Conservation (phyloP, 2,888 invertebrate genomes). For the Cenopis cana region DNA sequence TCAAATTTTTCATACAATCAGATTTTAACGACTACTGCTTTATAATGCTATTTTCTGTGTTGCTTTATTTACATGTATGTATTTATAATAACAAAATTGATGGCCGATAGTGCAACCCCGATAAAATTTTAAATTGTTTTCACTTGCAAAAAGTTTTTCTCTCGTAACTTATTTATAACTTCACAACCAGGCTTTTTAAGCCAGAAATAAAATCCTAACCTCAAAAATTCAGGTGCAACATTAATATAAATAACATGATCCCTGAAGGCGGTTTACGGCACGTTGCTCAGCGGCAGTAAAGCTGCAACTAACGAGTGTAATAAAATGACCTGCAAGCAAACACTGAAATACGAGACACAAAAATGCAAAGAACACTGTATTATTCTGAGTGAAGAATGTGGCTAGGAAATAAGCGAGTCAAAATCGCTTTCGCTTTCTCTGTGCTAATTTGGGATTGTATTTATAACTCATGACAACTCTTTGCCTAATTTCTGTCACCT, state of each 20-base stretch:
- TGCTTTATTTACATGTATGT: too few species aligned
- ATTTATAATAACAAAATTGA: too few species aligned
- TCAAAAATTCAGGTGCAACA: background rate
- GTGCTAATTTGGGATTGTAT: background rate
- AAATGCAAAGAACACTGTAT: constrained; percentile 48
- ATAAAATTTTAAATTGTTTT: background rate
- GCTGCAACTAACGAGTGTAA: constrained; percentile 26
- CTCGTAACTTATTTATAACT: background rate
- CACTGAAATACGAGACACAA: constrained; percentile 52
- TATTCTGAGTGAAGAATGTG: constrained; percentile 48
- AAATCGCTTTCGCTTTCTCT: background rate
- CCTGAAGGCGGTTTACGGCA: constrained; percentile 3
- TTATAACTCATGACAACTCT: too few species aligned
- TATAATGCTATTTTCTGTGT: too few species aligned
- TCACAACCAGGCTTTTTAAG: background rate
- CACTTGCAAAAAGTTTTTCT: background rate
- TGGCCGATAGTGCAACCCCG: too few species aligned
- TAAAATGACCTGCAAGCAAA: constrained; percentile 46
- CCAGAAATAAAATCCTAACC: background rate
- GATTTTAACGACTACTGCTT: too few species aligned
- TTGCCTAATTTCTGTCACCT: too few species aligned
- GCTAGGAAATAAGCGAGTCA: constrained; percentile 39
- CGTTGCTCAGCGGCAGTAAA: background rate
- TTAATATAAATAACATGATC: background rate
- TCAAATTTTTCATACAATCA: too few species aligned